A percentile compares a stretch with the other conserved stretches of the same genome.
phyloP scores from a whole-genome alignment of 2,797 vertebrate species.

The Buceros bicornis region DNA sequence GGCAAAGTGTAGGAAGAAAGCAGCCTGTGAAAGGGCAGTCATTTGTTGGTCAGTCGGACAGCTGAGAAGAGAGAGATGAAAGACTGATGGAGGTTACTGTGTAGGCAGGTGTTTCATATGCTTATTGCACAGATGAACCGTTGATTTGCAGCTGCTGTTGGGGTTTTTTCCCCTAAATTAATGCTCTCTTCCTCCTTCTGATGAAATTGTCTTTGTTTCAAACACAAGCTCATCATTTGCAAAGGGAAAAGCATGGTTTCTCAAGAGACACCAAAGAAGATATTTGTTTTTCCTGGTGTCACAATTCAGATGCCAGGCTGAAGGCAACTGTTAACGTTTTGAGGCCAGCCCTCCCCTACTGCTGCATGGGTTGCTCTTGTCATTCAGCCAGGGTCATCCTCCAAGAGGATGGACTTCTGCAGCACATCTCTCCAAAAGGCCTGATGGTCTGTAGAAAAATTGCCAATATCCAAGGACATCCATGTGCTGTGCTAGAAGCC shows the following conservation, averaged over 20 bases:
- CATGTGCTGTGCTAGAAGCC: not conserved
- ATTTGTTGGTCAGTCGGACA: not conserved
- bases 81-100: not conserved
- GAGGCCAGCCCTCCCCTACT: not conserved
- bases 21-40: not conserved
- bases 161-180: not conserved
- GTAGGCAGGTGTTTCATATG: not conserved
- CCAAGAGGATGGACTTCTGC: not conserved
- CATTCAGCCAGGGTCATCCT: not conserved
- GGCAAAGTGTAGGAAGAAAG: not conserved
- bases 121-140: not conserved
- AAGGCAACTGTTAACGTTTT: not conserved
- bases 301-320: not conserved
- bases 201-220: not conserved
- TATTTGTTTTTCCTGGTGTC: not conserved
- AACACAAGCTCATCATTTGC: rapidly evolving
- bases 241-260: not conserved
- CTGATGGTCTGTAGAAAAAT: not conserved
- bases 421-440: not conserved
- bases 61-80: not conserved
- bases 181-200: not conserved
- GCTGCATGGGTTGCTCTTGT: not conserved
- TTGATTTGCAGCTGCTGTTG: not conserved
- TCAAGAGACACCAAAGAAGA: not conserved
- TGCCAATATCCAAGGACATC: constrained; percentile 14